These are phyloP conservation scores for Anolis carolinensis DNA, from an alignment of 2,113 vertebrate species.

Conservation along the genomic window DNA sequence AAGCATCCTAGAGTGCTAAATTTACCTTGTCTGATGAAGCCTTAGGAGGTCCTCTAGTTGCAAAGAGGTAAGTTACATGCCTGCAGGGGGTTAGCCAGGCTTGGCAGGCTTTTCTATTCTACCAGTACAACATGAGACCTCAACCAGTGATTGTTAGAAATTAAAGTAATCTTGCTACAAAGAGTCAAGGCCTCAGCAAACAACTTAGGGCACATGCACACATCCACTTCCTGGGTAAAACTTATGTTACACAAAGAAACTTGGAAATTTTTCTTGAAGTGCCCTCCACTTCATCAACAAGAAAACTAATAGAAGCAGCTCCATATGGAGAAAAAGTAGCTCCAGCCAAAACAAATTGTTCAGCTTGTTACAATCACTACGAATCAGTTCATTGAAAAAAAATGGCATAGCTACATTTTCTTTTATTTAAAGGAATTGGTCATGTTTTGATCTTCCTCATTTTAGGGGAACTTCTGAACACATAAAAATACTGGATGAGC, in stretches of 20 bases:
- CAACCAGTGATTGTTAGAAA: slow-evolving; percentile 42
- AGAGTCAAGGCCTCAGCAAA: slow-evolving; percentile 45
- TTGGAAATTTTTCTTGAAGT: slow-evolving; percentile 60
- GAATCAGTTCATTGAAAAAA: slow-evolving; percentile 73
- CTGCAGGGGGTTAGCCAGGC: too few species aligned
- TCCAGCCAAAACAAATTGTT: slow-evolving; percentile 83
- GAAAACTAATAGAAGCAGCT: slow-evolving; percentile 75
- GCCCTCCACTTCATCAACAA: slow-evolving; percentile 76
- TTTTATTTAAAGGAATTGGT: slow-evolving; percentile 65
- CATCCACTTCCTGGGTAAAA: slow-evolving; percentile 65
- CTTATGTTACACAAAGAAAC: slow-evolving; percentile 65
- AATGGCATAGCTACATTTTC: slow-evolving; percentile 68
- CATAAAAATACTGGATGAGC: slow-evolving; percentile 72
- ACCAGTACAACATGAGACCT: neutral
- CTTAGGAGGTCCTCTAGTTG: too few species aligned
- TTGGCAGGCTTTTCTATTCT: too few species aligned
- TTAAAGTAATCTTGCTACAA: neutral
- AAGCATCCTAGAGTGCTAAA: too few species aligned
- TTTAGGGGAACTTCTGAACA: slow-evolving; percentile 67
- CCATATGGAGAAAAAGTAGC: slow-evolving; percentile 80
- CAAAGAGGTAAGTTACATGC: too few species aligned
- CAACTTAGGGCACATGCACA: slow-evolving; percentile 55
- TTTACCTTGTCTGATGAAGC: too few species aligned
- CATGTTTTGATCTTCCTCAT: slow-evolving; percentile 68
- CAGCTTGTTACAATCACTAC: slow-evolving; percentile 77